Percentiles rank a stretch among this genome's conserved stretches.
phyloP scores from a whole-genome alignment of 1,140 invertebrate species.

The Plodia interpunctella region DNA sequence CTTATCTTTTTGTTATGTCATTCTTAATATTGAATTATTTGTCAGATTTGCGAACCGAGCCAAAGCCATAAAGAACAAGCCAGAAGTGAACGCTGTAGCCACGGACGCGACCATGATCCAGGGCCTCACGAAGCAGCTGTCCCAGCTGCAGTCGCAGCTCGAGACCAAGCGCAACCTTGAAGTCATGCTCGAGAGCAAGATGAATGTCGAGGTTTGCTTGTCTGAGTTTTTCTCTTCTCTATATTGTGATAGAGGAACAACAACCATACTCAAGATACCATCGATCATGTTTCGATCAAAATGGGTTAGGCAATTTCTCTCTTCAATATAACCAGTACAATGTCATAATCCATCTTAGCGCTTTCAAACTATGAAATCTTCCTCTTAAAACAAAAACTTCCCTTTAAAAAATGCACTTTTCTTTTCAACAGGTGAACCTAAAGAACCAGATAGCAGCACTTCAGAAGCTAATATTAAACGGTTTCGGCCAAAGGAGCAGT shows the following conservation, averaged over 20 bases:
- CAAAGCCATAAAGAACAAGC: conserved; percentile 83
- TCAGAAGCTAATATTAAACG: conserved; percentile 58
- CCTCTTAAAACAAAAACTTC: too few species aligned
- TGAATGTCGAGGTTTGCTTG: conserved; percentile 41
- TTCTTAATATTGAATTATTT: too few species aligned
- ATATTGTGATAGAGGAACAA: too few species aligned
- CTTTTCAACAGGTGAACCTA: conserved; percentile 69
- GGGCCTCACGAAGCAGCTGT: conserved; percentile 72
- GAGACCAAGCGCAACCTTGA: conserved; percentile 56
- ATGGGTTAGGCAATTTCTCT: too few species aligned
- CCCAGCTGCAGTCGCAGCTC: conserved; percentile 56
- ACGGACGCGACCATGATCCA: conserved; percentile 82
- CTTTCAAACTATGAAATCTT: too few species aligned
- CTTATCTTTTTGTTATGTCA: conserved; percentile 14
- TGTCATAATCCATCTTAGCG: too few species aligned
- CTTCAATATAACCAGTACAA: too few species aligned
- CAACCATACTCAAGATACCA: too few species aligned
- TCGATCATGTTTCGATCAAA: too few species aligned
- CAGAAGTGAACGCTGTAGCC: conserved; percentile 83
- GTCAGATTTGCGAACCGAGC: conserved; percentile 83
- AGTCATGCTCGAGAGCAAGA: conserved; percentile 24
- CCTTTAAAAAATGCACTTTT: too few species aligned
- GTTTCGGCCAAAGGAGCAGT: conserved; percentile 42
- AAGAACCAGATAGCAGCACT: conserved; percentile 56
- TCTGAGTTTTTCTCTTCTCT: too few species aligned